Base-by-base conservation (phyloP, 2,113 vertebrate genomes). In the Zosterops pallidus region DNA sequence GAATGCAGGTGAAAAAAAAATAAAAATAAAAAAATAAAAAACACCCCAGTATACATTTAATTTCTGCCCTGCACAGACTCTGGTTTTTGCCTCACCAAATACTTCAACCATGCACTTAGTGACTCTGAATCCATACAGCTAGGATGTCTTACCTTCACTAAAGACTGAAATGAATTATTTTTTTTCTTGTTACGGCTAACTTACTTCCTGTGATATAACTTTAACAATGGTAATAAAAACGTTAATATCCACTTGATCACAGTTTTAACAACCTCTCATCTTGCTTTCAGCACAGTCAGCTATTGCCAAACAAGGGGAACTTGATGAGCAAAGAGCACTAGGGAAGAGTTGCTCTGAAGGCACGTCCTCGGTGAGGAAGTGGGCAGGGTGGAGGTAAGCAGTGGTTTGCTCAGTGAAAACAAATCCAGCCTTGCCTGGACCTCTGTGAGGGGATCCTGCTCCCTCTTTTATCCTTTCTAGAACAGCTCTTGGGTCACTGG, bases 321-420 rank as follows among this genome's bases (percentile, higher is more conserved):
- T 67, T 23, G 29, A 16, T 0, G 1, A 89, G 59, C 50, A 4
- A 4, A 24, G 21, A 39, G 33, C 47, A 55, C 5, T 0, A 12
- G 0, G 37, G 53, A 11, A 26, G 12, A 18, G 19, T 21, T 47
- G 53, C 31, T 83, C 76, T n/a, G 52, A 68, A 68, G 25, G 21
- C 15, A 42, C 4, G 18, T 16, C 47, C 24, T 37, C 2, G 65
- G 24, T 49, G 33, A 28, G 20, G 31, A 70, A 33, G 18, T 11
- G n/a, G 23, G 26, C 18, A 63, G 53, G 64, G 60, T 5, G 23
- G 19, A 75, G 10, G n/a, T 2, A 19, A 70, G 21, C 23, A 71
- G 22, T 19, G 55, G 6, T 72, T 33, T 62, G 28, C 47, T 21
- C 44, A 49, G 16, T 4, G 44, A 53, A 35, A 87, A 87, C 24